These are phyloP conservation scores for Gallinago paraguaiae DNA, from an alignment of 2,113 vertebrate genomes.

Conservation along the genomic window DNA sequence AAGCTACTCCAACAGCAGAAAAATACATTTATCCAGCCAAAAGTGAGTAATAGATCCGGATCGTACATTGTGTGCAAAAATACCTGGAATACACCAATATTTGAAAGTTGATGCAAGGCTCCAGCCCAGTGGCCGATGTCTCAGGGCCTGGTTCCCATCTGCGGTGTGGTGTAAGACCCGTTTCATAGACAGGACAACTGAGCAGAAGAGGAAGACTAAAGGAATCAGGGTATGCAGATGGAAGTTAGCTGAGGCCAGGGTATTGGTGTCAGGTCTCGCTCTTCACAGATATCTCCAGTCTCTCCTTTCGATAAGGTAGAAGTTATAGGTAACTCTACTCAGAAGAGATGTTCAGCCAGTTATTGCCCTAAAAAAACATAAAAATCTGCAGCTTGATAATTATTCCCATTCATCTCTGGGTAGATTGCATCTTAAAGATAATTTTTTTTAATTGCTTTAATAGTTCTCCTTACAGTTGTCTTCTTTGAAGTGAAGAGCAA, in stretches of 20 bases:
- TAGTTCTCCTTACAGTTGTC: not conserved
- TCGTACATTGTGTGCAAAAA: not conserved
- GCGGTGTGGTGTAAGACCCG: not conserved
- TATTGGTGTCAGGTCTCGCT: not conserved
- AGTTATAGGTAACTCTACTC: not conserved
- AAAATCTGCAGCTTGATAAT: conserved; percentile 17
- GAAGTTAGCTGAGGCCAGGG: not conserved
- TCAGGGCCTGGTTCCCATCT: not conserved
- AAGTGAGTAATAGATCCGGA: not conserved
- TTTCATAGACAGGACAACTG: not conserved
- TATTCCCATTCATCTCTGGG: not conserved
- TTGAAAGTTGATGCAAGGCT: not conserved
- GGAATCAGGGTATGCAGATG: not conserved
- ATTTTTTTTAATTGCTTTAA: conserved; percentile 46
- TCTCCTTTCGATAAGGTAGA: not conserved
- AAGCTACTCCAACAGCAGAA: not conserved
- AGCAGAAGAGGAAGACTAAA: not conserved
- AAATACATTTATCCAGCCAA: not conserved
- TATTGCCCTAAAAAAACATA: not conserved
- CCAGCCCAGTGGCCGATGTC: not conserved
- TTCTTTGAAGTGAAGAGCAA: conserved; percentile 28
- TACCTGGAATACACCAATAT: not conserved
- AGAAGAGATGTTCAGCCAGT: not conserved
- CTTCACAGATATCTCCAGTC: not conserved
- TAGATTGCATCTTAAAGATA: conserved; percentile 34